Conservation (phyloP, 2,888 invertebrate species). For the Nycteola revayana region DNA sequence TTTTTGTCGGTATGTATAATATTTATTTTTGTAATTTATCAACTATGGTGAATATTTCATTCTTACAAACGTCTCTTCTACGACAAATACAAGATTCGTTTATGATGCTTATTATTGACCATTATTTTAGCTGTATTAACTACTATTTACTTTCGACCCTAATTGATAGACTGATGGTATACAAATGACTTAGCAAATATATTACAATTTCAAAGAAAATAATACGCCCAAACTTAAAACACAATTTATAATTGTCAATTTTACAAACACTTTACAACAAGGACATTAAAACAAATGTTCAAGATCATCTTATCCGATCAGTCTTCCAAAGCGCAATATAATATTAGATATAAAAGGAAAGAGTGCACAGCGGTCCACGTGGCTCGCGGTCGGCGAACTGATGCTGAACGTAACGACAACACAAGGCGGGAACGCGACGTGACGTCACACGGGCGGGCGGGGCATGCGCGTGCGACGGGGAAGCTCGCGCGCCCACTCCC, state of each 20-base stretch:
- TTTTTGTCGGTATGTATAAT: too few species aligned
- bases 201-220: slow-evolving; percentile 34
- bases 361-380: slow-evolving; percentile 45
- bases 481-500: slow-evolving; percentile 52
- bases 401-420: slow-evolving; percentile 30
- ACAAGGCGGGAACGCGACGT: slow-evolving; percentile 25
- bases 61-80: too few species aligned
- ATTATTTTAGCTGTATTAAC: too few species aligned
- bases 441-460: slow-evolving; percentile 31
- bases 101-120: too few species aligned
- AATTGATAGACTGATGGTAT: too few species aligned
- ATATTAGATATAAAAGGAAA: slow-evolving; percentile 45
- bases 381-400: slow-evolving; percentile 30
- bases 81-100: too few species aligned
- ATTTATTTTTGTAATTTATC: too few species aligned
- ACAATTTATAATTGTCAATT: slow-evolving; percentile 26
- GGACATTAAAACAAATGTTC: slow-evolving; percentile 35
- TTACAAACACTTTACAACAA: slow-evolving; percentile 32
- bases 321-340: slow-evolving; percentile 55
- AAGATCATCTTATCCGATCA: slow-evolving; percentile 50
- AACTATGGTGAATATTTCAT: too few species aligned
- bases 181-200: too few species aligned
- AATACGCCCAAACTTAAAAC: slow-evolving; percentile 33
- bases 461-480: slow-evolving; percentile 55
- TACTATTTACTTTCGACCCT: too few species aligned